These are phyloP conservation scores for Drosophila cognata DNA, from an alignment of 2,888 invertebrate species.

Conservation along the genomic window DNA sequence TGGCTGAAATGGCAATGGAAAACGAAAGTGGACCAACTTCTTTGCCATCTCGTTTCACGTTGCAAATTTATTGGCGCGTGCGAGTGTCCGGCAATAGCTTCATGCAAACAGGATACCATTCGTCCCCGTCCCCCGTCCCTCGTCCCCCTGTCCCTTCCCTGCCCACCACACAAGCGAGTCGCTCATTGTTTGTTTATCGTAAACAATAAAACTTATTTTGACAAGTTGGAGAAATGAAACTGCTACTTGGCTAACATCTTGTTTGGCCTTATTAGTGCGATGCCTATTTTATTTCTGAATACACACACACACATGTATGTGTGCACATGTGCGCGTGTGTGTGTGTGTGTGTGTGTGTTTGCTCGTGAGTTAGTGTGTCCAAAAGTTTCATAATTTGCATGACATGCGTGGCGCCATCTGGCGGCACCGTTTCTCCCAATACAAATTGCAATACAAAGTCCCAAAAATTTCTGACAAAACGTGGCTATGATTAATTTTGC, in stretches of 20 bases:
- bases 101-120: slow-evolving; percentile 1
- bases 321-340: not conserved
- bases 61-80: slow-evolving; percentile 61
- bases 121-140: too few relatives aligned
- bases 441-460: slow-evolving; percentile 71
- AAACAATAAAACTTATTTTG: slow-evolving; percentile 78
- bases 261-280: slow-evolving; percentile 62
- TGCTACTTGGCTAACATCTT: slow-evolving; percentile 53
- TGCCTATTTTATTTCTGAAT: slow-evolving; percentile 6
- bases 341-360: slow-evolving; percentile 17
- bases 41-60: slow-evolving; percentile 52
- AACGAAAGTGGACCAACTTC: slow-evolving; percentile 65
- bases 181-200: slow-evolving; percentile 69
- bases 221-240: slow-evolving; percentile 75
- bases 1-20: slow-evolving; percentile 40
- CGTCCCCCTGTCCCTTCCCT: not conserved
- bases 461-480: slow-evolving; percentile 44
- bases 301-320: not conserved
- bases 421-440: slow-evolving; percentile 68
- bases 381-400: slow-evolving; percentile 78
- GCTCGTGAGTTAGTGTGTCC: slow-evolving; percentile 21
- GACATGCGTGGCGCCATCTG: slow-evolving; percentile 78
- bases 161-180: slow-evolving; percentile 10
- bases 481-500: slow-evolving; percentile 68
- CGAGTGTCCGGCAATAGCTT: slow-evolving; percentile 24